Conservation (phyloP, 2,797 vertebrate species). For the Buceros bicornis region DNA sequence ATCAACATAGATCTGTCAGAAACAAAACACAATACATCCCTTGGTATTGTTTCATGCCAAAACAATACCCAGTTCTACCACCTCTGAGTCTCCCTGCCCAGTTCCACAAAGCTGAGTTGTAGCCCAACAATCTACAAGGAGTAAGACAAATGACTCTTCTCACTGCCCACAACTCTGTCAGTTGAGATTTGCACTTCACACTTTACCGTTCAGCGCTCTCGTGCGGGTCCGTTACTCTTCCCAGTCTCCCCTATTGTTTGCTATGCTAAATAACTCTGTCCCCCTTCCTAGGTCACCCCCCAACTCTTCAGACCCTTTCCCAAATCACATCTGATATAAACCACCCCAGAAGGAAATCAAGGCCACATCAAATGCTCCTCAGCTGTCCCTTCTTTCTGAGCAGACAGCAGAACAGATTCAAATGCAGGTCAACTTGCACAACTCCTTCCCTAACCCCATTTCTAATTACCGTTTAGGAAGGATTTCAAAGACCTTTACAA, state of each 20-base stretch:
- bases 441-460: background rate
- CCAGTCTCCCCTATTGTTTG: background rate
- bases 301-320: background rate
- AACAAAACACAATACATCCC: background rate
- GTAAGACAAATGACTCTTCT: background rate
- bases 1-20: slow-evolving; percentile 84
- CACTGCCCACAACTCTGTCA: background rate
- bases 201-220: background rate
- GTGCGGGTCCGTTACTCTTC: background rate
- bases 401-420: background rate
- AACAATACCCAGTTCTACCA: background rate
- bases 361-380: background rate
- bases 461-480: background rate
- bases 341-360: background rate
- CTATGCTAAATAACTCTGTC: background rate
- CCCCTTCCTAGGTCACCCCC: background rate
- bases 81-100: background rate
- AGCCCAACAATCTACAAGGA: background rate
- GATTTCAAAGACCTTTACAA: background rate
- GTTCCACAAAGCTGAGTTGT: background rate
- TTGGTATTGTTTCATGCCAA: background rate
- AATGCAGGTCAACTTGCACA: background rate
- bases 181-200: background rate
- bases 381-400: background rate
- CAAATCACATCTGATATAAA: background rate